Evolutionary conservation across 2,888 invertebrate species (phyloP).

Genomic region (Yponomeuta sedellus): DNA sequence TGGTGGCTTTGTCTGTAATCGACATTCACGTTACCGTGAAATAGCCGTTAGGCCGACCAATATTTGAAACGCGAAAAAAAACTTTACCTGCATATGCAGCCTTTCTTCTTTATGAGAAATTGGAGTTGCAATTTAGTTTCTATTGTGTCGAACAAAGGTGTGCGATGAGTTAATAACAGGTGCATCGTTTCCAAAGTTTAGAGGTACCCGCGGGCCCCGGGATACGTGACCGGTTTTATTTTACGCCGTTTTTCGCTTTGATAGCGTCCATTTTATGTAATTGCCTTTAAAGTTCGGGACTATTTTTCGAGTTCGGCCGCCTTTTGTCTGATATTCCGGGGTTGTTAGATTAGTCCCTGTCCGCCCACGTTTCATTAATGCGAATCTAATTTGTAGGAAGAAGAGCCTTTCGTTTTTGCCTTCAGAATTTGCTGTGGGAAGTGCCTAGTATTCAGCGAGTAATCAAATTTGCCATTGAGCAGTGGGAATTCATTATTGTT

Average conservation of each 20-base stretch:
- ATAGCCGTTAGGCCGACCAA: not conserved
- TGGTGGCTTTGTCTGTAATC: not conserved
- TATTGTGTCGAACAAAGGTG: conserved; percentile 70
- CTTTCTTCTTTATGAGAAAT: conserved; percentile 58
- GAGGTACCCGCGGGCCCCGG: conserved; percentile 30
- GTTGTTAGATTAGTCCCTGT: conserved; percentile 51
- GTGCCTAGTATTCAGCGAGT: conserved; percentile 9
- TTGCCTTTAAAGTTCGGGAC: conserved; percentile 62
- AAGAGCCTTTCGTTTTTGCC: conserved; percentile 49
- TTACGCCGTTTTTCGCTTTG: conserved; percentile 57
- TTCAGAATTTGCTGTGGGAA: conserved; percentile 22
- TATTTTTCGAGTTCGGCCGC: conserved; percentile 59
- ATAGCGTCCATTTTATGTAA: conserved; percentile 65
- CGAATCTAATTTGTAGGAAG: conserved; percentile 58
- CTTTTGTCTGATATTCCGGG: conserved; percentile 52
- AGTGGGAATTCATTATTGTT: conserved; percentile 1
- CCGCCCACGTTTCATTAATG: conserved; percentile 68
- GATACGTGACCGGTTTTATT: conserved; percentile 65
- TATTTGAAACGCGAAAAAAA: conserved; percentile 31
- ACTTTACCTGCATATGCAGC: conserved; percentile 46
- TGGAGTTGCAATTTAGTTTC: conserved; percentile 68
- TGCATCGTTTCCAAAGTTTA: conserved; percentile 62
- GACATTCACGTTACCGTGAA: not conserved
- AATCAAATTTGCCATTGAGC: conserved; percentile 4
- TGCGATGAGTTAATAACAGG: conserved; percentile 71